Base-by-base conservation (phyloP, 2,888 invertebrate genomes). In the Erebia palarica region DNA sequence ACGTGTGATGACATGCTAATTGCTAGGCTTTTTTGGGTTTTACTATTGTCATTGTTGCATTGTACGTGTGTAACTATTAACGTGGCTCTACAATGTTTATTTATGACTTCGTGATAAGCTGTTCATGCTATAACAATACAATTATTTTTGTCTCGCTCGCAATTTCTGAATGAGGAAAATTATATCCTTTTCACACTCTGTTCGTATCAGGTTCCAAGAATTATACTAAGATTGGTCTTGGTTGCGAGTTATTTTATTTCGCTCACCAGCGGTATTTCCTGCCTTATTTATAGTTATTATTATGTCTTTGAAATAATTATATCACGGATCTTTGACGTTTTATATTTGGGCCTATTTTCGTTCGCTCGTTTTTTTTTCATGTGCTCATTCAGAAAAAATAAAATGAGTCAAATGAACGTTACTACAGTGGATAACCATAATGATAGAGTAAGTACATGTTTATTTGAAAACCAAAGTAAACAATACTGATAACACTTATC, bases 11-110 rank as follows among this genome's bases (percentile, higher is more conserved):
- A 63, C 14, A 8, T 49, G 63, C 14, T 27, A 13, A 49, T 63
- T 68, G 16, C 65, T 60, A 51, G 61, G 66, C 68, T 71, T 71
- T 72, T 53, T 73, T 21, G 51, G 59, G 53, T 59, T 36, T 70
- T 75, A 68, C 71, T 75, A 71, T 75, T 73, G 60, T 69, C 70
- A 72, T 73, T 75, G 72, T 74, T 63, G 57, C 14, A 57, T 64
- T 69, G 69, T 69, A 66, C 66, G 59, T 59, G 51, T 65, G 65
- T 76, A 69, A 65, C 72, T 73, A 71, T 70, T 68, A 69, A 53
- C 66, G 63, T 59, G 60, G 61, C 65, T 57, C 16, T 63, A 65
- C 44, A 63, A 73, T 64, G 69, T 72, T 65, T 73, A 64, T 68
- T 63, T 70, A 73, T 72, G 69, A 60, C 47, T 61, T 10, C 47